Base-by-base conservation (phyloP, 2,888 invertebrate genomes). In the Sphaeridia pumilis region DNA sequence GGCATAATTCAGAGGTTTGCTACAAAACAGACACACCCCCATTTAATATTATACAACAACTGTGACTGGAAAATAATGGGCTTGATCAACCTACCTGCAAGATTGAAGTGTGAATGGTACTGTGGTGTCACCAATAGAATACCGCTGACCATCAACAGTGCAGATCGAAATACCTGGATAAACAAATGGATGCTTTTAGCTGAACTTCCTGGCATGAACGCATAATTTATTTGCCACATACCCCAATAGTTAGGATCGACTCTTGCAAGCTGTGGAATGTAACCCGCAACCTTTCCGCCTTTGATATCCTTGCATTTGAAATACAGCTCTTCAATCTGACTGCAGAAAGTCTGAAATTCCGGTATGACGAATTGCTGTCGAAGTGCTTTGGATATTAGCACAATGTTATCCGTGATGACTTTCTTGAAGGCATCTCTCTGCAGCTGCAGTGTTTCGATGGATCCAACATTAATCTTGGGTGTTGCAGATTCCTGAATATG, bases 101-200 rank as follows among this genome's bases (percentile, higher is more conserved):
- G 93, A 93, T 72, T 97, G 97, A 51, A 97, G 77, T 28, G 94
- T 93, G 72, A 95, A 94, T 48, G 93, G 93, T 45, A 86, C 79
- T 42, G 80, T 81, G 43, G 86, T 86, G 71, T 97, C 94, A 49
- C 97, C 97, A 56, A 92, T 83, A 28, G 90, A 87, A 71, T 82
- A 89, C 59, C 90, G 77, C 71, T 97, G 95, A 0, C 95, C 95
- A 70, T 97, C 95, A 58, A 93, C 87, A 1, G 94, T 94, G 70
- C 95, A 95, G 28, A 97, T 79, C 65, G 93, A 88, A 31, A 97
- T 83, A 14, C 25, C 52, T 52, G 25, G 4, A n/a, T n/a, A n/a
- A n/a, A n/a, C n/a, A n/a, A n/a, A n/a, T n/a, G n/a, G n/a, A n/a
- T n/a, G n/a, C n/a, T n/a, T n/a, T n/a, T n/a, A n/a, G n/a, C n/a